A percentile compares a stretch with the other conserved stretches of the same genome.
Evolutionary conservation across 2,888 invertebrate genomes (phyloP).

Genomic region (Venustoraphidia nigricollis): DNA sequence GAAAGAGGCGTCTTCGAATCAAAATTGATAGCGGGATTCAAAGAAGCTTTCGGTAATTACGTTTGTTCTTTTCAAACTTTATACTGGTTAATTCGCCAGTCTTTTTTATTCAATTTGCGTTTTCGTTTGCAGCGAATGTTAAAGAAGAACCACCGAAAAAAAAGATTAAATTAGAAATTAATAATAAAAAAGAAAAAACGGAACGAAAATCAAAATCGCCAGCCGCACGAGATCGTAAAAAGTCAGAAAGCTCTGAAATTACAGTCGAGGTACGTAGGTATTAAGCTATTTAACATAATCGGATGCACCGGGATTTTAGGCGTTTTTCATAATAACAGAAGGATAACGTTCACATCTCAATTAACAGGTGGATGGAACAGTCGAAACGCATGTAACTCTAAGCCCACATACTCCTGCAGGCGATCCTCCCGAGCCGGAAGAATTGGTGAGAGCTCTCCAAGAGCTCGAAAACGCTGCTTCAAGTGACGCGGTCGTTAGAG

Average conservation of each 20-base stretch:
- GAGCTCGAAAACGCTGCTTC: constrained; percentile 91
- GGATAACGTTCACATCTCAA: constrained; percentile 10
- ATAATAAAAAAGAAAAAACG: constrained; percentile 15
- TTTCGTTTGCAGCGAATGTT: constrained; percentile 8
- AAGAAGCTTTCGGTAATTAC: constrained; percentile 37
- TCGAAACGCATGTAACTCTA: constrained; percentile 59
- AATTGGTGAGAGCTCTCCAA: constrained; percentile 67
- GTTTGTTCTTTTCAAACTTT: neutral
- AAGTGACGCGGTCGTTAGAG: constrained; percentile 82
- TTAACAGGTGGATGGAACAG: constrained; percentile 48
- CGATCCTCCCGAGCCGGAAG: constrained; percentile 86
- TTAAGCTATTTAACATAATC: neutral
- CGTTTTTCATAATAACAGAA: neutral
- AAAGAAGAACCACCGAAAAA: constrained; percentile 35
- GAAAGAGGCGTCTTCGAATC: constrained; percentile 81
- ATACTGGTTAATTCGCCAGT: neutral
- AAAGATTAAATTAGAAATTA: constrained; percentile 25
- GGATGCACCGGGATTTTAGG: neutral
- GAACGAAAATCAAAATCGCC: constrained; percentile 23
- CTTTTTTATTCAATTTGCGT: neutral
- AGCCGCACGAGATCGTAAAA: constrained; percentile 27
- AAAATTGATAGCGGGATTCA: constrained; percentile 64
- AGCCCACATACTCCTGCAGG: constrained; percentile 68
- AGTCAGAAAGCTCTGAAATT: constrained; percentile 36
- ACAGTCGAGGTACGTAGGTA: constrained; percentile 21